These are phyloP conservation scores for Hozukius guyotensis DNA, from an alignment of 2,797 vertebrate species.

Conservation along the genomic window DNA sequence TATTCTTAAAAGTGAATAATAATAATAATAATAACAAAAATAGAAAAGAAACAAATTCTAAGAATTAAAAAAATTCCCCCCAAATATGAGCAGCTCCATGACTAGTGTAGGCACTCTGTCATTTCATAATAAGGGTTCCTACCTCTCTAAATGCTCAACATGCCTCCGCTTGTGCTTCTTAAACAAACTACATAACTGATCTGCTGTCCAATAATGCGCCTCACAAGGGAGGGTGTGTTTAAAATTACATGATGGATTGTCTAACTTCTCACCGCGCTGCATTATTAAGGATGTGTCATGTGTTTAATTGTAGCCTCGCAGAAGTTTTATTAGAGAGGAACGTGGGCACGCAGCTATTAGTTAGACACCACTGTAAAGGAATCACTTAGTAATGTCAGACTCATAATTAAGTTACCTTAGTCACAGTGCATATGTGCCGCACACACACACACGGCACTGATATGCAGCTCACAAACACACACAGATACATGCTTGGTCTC, in stretches of 20 bases:
- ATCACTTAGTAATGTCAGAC: constrained; percentile 64
- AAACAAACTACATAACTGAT: constrained; percentile 50
- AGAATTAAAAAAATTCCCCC: background rate
- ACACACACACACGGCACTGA: background rate
- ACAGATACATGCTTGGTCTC: constrained; percentile 34
- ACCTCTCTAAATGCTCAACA: constrained; percentile 16
- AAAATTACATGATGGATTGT: constrained; percentile 60
- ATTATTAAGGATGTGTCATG: constrained; percentile 65
- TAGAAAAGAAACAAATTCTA: background rate
- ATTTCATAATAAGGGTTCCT: constrained; percentile 9
- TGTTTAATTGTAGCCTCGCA: constrained; percentile 55
- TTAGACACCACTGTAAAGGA: constrained; percentile 62
- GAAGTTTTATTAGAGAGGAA: constrained; percentile 59
- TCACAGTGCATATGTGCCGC: constrained; percentile 39
- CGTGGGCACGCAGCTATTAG: constrained; percentile 56
- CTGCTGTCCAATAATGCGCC: constrained; percentile 31
- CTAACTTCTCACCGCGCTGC: constrained; percentile 40
- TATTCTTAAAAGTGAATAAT: background rate
- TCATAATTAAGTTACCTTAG: constrained; percentile 71
- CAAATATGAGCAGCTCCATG: background rate
- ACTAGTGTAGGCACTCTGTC: background rate
- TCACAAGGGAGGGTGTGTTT: constrained; percentile 38
- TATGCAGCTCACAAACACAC: constrained; percentile 9
- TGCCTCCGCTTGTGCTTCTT: constrained; percentile 45
- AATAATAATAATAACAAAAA: background rate